Conservation (phyloP, 2,888 invertebrate species). For the Lepidochitona cinerea region DNA sequence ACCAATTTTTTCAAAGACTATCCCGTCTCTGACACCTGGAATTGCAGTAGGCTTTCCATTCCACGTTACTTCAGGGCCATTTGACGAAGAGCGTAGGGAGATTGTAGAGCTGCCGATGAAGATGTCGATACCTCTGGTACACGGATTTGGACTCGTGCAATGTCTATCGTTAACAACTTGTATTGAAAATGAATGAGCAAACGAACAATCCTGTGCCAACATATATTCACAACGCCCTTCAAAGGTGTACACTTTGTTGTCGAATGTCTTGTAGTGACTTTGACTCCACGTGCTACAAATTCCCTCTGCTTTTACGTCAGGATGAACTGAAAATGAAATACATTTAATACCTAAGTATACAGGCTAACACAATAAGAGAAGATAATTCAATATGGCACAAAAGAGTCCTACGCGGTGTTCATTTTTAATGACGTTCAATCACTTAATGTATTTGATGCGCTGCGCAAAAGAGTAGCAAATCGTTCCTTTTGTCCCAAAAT, state of each 20-base stretch:
- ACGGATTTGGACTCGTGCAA: conserved; percentile 73
- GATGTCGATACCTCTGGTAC: conserved; percentile 75
- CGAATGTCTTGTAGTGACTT: conserved; percentile 87
- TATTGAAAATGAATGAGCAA: conserved; percentile 78
- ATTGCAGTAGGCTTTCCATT: conserved; percentile 36
- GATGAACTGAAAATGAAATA: conserved; percentile 19
- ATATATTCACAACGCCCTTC: conserved; percentile 81
- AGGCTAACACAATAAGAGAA: no score
- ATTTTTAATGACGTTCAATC: not conserved
- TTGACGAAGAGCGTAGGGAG: conserved; percentile 32
- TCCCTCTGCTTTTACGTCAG: conserved; percentile 67
- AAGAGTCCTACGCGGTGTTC: no score
- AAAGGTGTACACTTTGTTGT: conserved; percentile 83
- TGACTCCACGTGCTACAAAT: conserved; percentile 87
- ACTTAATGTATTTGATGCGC: not conserved
- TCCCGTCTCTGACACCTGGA: conserved; percentile 73
- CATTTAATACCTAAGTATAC: no score
- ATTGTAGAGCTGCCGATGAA: conserved; percentile 79
- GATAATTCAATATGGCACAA: no score
- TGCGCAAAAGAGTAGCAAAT: not conserved
- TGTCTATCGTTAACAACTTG: conserved; percentile 75
- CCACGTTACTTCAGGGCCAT: conserved; percentile 45
- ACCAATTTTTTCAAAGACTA: conserved; percentile 81
- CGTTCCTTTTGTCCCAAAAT: not conserved
- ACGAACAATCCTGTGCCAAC: conserved; percentile 78